Evolutionary conservation across 2,888 invertebrate genomes (phyloP).

Genomic region (Folsomia candida): DNA sequence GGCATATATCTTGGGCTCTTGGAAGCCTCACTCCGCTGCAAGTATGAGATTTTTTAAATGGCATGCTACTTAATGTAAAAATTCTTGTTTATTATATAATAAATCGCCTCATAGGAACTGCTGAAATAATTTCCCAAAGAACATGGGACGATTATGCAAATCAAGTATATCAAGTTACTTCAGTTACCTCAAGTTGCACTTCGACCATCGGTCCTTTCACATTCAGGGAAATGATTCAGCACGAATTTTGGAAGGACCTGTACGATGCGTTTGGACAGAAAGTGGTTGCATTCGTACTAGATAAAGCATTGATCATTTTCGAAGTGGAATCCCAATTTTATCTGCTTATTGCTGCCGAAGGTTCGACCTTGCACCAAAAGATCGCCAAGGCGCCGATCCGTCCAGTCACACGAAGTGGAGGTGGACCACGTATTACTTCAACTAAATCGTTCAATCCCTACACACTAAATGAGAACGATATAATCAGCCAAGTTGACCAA

Average conservation of each 20-base stretch:
- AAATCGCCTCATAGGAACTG: neutral
- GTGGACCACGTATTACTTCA: too few species aligned
- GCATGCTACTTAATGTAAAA: neutral
- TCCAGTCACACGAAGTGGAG: too few species aligned
- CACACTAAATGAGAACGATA: too few species aligned
- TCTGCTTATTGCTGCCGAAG: constrained; percentile 3
- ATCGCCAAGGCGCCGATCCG: too few species aligned
- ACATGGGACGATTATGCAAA: constrained; percentile 12
- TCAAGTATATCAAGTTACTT: neutral
- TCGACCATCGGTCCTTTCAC: constrained; percentile 21
- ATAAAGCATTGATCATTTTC: constrained; percentile 29
- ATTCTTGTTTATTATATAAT: neutral
- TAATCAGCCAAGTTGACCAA: too few species aligned
- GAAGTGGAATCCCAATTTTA: constrained; percentile 20
- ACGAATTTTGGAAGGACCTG: constrained; percentile 32
- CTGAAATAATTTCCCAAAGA: neutral
- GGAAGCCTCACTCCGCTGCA: neutral
- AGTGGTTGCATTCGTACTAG: constrained; percentile 23
- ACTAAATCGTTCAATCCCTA: too few species aligned
- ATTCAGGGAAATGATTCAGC: constrained; percentile 24
- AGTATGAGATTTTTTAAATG: constrained; percentile 2
- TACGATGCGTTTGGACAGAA: constrained; percentile 22
- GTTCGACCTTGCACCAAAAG: neutral
- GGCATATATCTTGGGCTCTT: neutral
- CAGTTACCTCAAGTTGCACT: neutral